Conservation (phyloP, 2,888 invertebrate genomes). For the Drosophila neotestacea region DNA sequence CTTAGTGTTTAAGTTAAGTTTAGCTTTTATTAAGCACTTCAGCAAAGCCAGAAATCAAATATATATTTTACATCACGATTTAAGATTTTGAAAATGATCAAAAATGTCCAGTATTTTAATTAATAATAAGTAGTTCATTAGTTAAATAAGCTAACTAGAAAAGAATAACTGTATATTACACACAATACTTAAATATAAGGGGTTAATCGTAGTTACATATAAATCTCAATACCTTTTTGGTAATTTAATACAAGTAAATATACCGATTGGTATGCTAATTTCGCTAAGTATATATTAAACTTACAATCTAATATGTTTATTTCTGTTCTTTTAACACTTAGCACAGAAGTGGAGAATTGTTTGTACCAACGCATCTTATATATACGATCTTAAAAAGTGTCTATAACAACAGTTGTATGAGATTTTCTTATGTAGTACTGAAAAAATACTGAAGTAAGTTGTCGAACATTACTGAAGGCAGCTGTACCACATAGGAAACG, state of each 20-base stretch:
- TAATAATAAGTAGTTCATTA: slow-evolving; percentile 31
- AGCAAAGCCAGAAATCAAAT: slow-evolving; percentile 54
- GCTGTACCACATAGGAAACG: slow-evolving; percentile 5
- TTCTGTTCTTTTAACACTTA: slow-evolving; percentile 29
- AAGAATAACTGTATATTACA: slow-evolving; percentile 5
- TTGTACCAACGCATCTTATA: slow-evolving; percentile 10
- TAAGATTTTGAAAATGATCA: slow-evolving; percentile 49
- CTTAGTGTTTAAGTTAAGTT: slow-evolving; percentile 31
- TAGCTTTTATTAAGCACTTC: slow-evolving; percentile 67
- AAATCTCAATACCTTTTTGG: slow-evolving; percentile 12
- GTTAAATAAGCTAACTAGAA: slow-evolving; percentile 54
- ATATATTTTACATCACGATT: slow-evolving; percentile 33
- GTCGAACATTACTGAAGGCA: not conserved
- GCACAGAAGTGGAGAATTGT: slow-evolving; percentile 49
- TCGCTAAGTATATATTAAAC: not conserved
- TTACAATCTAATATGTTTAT: not conserved
- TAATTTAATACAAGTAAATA: slow-evolving; percentile 15
- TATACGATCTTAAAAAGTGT: not conserved
- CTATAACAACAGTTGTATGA: not conserved
- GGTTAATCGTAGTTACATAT: slow-evolving; percentile 1
- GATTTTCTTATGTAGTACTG: not conserved
- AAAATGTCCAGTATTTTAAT: slow-evolving; percentile 38
- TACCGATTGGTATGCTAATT: not conserved
- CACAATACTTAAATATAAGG: slow-evolving; percentile 3
- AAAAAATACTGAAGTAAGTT: not conserved